Conservation (phyloP, 2,888 invertebrate genomes). For the Aleiodes testaceus region DNA sequence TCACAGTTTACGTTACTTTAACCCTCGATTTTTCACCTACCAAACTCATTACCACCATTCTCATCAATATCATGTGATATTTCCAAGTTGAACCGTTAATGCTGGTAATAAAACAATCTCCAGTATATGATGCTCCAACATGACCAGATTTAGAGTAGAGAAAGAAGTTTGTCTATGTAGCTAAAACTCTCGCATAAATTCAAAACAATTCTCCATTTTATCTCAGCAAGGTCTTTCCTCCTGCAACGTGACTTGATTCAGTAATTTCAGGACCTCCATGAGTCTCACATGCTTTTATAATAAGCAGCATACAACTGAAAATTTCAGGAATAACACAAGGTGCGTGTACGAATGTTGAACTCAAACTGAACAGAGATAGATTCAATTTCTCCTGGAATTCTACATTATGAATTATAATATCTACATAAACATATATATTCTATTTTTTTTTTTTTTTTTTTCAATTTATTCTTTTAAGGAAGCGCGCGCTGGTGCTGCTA, state of each 20-base stretch:
- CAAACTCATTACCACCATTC: neutral
- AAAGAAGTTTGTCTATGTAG: neutral
- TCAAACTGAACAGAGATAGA: neutral
- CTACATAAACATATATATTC: neutral
- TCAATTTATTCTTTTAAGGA: conserved; percentile 13
- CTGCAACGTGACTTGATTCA: conserved; percentile 26
- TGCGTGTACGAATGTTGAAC: conserved; percentile 28
- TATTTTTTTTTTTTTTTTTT: neutral
- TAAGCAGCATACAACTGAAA: too few relatives aligned
- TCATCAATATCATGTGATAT: neutral
- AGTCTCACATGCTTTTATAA: too few relatives aligned
- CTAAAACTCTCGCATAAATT: conserved; percentile 39
- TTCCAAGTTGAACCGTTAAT: conserved; percentile 10
- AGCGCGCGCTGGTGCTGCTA: conserved; percentile 50
- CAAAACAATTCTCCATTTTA: conserved; percentile 40
- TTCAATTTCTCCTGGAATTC: neutral
- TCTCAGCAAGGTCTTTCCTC: conserved; percentile 35
- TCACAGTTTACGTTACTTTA: too few relatives aligned
- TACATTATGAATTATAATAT: conserved; percentile 12
- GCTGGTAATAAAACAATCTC: conserved; percentile 29
- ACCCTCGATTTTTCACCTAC: too few relatives aligned
- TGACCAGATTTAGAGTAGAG: conserved; percentile 5
- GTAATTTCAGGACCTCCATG: conserved; percentile 28
- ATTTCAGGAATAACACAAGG: conserved; percentile 24
- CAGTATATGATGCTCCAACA: conserved; percentile 11